Percentiles rank a stretch among this genome's conserved stretches.
These are phyloP conservation scores for Drosophila persimilis DNA, from an alignment of 1,140 invertebrate species.

Conservation along the genomic window DNA sequence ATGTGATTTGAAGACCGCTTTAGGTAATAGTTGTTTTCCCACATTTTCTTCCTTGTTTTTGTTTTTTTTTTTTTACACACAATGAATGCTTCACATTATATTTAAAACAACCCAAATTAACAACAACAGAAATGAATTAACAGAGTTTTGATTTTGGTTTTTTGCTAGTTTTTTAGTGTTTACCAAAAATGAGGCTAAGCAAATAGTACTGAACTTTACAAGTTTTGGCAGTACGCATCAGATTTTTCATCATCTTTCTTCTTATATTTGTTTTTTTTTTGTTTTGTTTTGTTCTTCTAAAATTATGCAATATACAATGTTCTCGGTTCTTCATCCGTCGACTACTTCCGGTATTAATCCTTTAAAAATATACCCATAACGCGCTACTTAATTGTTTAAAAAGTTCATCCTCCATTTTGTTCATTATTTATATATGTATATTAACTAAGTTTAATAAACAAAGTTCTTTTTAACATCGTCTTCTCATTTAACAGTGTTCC, in stretches of 20 bases:
- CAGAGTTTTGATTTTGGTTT: slow-evolving; percentile 63
- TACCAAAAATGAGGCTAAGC: slow-evolving; percentile 74
- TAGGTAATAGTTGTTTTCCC: slow-evolving; percentile 40
- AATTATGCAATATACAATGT: slow-evolving; percentile 80
- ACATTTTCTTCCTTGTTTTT: slow-evolving; percentile 13
- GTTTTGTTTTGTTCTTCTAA: slow-evolving; percentile 48
- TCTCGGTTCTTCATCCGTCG: slow-evolving; percentile 40
- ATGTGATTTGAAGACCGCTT: slow-evolving; percentile 71
- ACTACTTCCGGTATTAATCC: slow-evolving; percentile 47
- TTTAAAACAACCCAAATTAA: slow-evolving; percentile 70
- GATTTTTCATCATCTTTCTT: slow-evolving; percentile 42
- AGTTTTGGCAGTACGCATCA: slow-evolving; percentile 82
- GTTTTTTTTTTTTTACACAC: slow-evolving; percentile 49
- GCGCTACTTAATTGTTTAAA: slow-evolving; percentile 79
- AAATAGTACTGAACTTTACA: slow-evolving; percentile 82
- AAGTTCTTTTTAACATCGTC: slow-evolving; percentile 58
- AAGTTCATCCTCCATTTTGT: slow-evolving; percentile 51
- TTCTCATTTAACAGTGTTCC: slow-evolving; percentile 50
- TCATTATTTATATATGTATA: slow-evolving; percentile 43
- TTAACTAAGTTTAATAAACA: slow-evolving; percentile 79
- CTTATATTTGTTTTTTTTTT: slow-evolving; percentile 26
- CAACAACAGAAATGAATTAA: slow-evolving; percentile 64
- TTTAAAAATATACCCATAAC: slow-evolving; percentile 76
- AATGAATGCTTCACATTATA: slow-evolving; percentile 49
- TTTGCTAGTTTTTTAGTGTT: slow-evolving; percentile 55